phyloP scores from a whole-genome alignment of 2,888 invertebrate genomes.

The Seira musarum region DNA sequence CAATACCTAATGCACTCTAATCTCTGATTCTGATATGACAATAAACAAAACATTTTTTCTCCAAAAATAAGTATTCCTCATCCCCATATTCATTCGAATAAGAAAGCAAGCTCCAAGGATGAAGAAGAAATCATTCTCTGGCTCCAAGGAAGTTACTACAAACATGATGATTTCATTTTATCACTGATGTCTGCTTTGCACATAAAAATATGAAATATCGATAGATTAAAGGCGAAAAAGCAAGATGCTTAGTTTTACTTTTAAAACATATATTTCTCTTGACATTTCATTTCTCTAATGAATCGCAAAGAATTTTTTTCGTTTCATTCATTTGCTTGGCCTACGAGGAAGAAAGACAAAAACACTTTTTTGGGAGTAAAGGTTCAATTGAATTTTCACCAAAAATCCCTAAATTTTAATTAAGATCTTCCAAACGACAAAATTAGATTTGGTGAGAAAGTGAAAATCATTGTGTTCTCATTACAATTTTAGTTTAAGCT shows the following conservation, averaged over 20 bases:
- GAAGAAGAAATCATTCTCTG: background rate
- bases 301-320: background rate
- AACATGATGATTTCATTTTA: background rate
- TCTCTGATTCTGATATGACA: conserved; percentile 41
- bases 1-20: conserved; percentile 15
- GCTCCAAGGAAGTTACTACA: conserved; percentile 31
- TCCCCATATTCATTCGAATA: too few species aligned
- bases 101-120: too few species aligned
- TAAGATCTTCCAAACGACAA: too few species aligned
- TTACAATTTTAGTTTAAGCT: too few species aligned
- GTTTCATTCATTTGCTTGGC: background rate
- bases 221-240: conserved; percentile 61
- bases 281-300: background rate
- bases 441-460: too few species aligned
- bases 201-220: conserved; percentile 18
- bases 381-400: conserved; percentile 45
- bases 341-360: background rate
- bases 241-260: conserved; percentile 70
- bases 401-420: too few species aligned
- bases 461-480: too few species aligned
- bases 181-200: conserved; percentile 23
- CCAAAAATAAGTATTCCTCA: background rate
- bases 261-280: conserved; percentile 20
- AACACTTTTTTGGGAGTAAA: background rate
- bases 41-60: conserved; percentile 44